These are phyloP conservation scores for Notodonta ziczac DNA, from an alignment of 2,888 invertebrate species.

Conservation along the genomic window DNA sequence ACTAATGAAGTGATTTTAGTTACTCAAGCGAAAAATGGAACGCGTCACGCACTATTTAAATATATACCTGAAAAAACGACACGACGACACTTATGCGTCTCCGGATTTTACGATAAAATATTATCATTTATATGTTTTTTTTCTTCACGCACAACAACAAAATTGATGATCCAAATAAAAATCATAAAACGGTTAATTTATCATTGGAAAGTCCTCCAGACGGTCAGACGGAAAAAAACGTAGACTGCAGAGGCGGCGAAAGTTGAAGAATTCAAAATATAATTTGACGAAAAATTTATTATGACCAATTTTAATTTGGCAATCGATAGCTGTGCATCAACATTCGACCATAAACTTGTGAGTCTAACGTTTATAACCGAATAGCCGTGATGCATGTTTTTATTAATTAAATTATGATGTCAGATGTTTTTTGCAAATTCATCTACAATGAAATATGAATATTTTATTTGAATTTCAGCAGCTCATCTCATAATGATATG, in stretches of 20 bases:
- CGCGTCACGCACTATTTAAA: conserved; percentile 17
- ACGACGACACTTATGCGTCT: conserved; percentile 16
- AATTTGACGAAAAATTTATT: conserved; percentile 45
- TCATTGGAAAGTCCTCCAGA: conserved; percentile 63
- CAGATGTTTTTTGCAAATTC: conserved; percentile 15
- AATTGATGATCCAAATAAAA: conserved; percentile 44
- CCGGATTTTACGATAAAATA: conserved; percentile 18
- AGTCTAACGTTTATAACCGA: neutral
- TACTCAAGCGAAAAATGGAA: conserved; percentile 17
- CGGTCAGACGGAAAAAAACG: conserved; percentile 37
- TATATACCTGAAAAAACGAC: conserved; percentile 26
- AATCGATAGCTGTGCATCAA: neutral
- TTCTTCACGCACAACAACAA: conserved; percentile 19
- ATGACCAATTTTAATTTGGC: conserved; percentile 6
- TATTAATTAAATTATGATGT: conserved; percentile 9
- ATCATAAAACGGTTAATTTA: conserved; percentile 56
- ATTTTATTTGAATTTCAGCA: conserved; percentile 10
- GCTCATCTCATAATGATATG: neutral
- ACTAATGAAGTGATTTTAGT: conserved; percentile 18
- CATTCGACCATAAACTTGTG: neutral
- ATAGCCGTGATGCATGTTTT: neutral
- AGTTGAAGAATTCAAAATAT: conserved; percentile 33
- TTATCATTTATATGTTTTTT: conserved; percentile 23
- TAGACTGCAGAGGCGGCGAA: conserved; percentile 41
- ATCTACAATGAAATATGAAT: conserved; percentile 12